Conservation (phyloP, 2,797 vertebrate species). For the Paratrypauchen microcephalus region DNA sequence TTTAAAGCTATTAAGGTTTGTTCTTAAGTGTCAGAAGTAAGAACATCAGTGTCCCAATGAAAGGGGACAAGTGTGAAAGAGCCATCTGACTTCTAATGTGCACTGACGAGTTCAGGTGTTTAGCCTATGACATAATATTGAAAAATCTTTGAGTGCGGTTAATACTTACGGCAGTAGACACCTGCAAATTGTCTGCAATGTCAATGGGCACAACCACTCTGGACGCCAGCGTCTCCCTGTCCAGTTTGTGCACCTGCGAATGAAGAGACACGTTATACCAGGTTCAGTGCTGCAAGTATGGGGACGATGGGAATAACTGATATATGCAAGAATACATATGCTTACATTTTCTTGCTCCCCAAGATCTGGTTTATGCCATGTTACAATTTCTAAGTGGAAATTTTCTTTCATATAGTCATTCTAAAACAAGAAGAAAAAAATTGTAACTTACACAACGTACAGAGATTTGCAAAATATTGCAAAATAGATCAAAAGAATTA, state of each 20-base stretch:
- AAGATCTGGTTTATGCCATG: slow-evolving; percentile 95
- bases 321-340: neutral
- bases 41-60: neutral
- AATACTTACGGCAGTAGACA: slow-evolving; percentile 85
- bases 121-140: neutral
- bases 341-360: slow-evolving; percentile 91
- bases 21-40: neutral
- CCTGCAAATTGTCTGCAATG: slow-evolving; percentile 88
- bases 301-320: neutral
- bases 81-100: neutral
- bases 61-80: neutral
- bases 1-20: too few relatives aligned
- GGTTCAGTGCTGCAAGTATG: neutral
- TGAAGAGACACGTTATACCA: neutral
- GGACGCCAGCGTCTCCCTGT: slow-evolving; percentile 80
- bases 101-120: neutral
- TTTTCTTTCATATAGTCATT: slow-evolving; percentile 96
- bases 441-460: neutral
- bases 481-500: neutral
- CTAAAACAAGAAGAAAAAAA: slow-evolving; percentile 60
- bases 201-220: slow-evolving; percentile 89
- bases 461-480: neutral
- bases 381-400: slow-evolving; percentile 96
- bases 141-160: neutral
- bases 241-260: slow-evolving; percentile 89